Conservation (phyloP, 2,888 invertebrate genomes). For the Boloria selene region DNA sequence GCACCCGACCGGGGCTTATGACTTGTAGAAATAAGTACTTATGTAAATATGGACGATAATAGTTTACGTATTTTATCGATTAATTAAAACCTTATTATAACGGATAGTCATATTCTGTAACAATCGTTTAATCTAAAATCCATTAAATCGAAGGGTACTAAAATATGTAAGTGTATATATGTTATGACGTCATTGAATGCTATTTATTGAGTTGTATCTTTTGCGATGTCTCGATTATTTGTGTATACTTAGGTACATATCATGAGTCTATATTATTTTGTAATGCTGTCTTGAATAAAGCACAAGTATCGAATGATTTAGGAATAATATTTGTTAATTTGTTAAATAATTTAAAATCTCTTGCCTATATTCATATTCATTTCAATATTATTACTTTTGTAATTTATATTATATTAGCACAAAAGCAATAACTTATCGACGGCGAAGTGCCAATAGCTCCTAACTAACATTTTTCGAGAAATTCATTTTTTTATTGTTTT, state of each 20-base stretch:
- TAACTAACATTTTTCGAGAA: no score
- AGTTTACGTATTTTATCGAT: constrained; percentile 60
- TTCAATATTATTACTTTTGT: not conserved
- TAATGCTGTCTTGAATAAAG: constrained; percentile 28
- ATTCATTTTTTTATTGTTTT: no score
- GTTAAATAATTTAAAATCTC: not conserved
- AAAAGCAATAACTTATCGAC: constrained; percentile 3
- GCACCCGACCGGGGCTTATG: constrained; percentile 45
- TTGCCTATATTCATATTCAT: not conserved
- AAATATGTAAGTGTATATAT: constrained; percentile 77
- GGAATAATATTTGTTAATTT: not conserved
- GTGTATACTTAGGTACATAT: constrained; percentile 81
- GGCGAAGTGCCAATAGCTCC: no score
- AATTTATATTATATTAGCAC: not conserved
- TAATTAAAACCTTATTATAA: constrained; percentile 56
- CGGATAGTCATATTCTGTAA: constrained; percentile 67
- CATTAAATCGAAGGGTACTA: constrained; percentile 81
- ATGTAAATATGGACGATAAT: constrained; percentile 74
- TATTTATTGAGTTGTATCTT: constrained; percentile 78
- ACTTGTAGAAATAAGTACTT: constrained; percentile 66
- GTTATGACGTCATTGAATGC: constrained; percentile 71
- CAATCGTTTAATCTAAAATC: constrained; percentile 72
- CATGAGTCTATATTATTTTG: constrained; percentile 71
- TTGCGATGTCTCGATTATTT: constrained; percentile 75
- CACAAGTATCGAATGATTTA: constrained; percentile 35